phyloP scores from a whole-genome alignment of 2,113 vertebrate genomes.

The Silurus asotus region DNA sequence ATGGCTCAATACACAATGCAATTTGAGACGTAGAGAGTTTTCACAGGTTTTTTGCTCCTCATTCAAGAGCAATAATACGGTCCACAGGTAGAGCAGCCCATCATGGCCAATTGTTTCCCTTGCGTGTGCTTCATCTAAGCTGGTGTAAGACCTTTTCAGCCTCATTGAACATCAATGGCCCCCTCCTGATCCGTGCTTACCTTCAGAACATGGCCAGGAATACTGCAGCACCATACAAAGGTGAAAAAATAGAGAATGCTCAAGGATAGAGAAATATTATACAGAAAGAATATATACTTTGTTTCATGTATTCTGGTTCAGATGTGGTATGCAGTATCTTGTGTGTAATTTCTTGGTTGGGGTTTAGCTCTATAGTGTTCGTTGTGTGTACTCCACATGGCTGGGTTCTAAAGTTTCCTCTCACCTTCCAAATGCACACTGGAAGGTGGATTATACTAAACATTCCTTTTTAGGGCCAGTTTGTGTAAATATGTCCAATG shows the following conservation, averaged over 20 bases:
- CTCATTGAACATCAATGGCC: conserved; percentile 58
- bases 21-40: conserved; percentile 43
- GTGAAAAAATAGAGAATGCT: conserved; percentile 2
- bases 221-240: conserved; percentile 19
- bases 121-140: conserved; percentile 49
- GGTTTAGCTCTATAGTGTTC: not conserved
- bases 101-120: conserved; percentile 56
- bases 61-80: conserved; percentile 48
- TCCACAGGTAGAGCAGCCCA: conserved; percentile 47
- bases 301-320: not conserved
- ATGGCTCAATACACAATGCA: conserved; percentile 48
- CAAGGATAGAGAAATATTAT: not conserved
- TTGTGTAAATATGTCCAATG: not conserved
- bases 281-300: not conserved
- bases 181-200: conserved; percentile 48
- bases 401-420: not conserved
- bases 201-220: conserved; percentile 36
- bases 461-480: too few species aligned
- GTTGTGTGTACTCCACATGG: not conserved
- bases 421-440: not conserved
- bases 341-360: not conserved
- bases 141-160: conserved; percentile 54
- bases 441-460: not conserved
- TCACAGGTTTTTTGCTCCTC: conserved; percentile 26
- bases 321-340: not conserved